These are phyloP conservation scores for Hirudinaria manillensis DNA, from an alignment of 2,888 invertebrate genomes.

Conservation along the genomic window DNA sequence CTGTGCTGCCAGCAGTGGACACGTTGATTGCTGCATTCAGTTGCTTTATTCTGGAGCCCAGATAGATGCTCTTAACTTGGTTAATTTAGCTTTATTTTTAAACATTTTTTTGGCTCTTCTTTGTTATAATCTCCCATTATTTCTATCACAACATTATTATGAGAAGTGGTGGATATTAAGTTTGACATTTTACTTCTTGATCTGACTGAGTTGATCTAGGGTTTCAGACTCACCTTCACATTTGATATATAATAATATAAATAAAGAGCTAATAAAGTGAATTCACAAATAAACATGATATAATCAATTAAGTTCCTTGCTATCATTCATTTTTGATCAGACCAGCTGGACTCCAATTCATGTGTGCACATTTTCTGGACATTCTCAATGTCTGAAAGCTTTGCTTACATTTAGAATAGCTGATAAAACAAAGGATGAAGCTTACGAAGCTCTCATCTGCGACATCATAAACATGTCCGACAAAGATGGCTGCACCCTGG, in stretches of 20 bases:
- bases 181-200: too few species aligned
- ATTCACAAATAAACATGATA: too few species aligned
- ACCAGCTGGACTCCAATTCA: slow-evolving; percentile 47
- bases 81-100: slow-evolving; percentile 31
- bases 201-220: too few species aligned
- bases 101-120: too few species aligned
- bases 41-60: slow-evolving; percentile 46
- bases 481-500: slow-evolving; percentile 46
- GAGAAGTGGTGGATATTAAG: too few species aligned
- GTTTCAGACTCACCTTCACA: too few species aligned
- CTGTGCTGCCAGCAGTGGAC: slow-evolving; percentile 46
- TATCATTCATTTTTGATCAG: neutral
- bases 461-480: slow-evolving; percentile 43
- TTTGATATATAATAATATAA: too few species aligned
- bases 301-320: too few species aligned
- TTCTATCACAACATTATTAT: too few species aligned
- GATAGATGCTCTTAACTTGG: slow-evolving; percentile 43
- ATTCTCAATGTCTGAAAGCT: slow-evolving; percentile 43
- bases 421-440: slow-evolving; percentile 17
- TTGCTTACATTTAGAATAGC: slow-evolving; percentile 39
- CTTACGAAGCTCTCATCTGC: slow-evolving; percentile 20
- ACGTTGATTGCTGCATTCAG: slow-evolving; percentile 43
- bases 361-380: slow-evolving; percentile 44
- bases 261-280: too few species aligned
- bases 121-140: too few species aligned